Conservation (phyloP, 2,888 invertebrate genomes). For the Corbicula japonica region DNA sequence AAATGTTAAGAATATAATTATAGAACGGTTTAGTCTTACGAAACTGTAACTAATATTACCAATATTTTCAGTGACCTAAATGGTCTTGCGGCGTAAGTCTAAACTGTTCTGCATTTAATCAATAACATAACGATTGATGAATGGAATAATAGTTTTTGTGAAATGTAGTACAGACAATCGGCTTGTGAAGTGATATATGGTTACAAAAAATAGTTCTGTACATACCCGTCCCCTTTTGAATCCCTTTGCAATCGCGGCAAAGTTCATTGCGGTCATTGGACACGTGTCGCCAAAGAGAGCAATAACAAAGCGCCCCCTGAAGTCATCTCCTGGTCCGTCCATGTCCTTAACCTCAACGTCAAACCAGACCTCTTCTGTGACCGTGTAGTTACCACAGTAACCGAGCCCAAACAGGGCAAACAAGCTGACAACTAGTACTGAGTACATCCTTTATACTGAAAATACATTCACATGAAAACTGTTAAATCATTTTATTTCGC, state of each 20-base stretch:
- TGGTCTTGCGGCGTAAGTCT: too few species aligned
- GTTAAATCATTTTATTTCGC: background rate
- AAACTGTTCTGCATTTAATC: too few species aligned
- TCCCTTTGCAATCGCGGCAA: conserved; percentile 83
- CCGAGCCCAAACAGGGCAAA: conserved; percentile 56
- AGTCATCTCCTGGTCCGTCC: conserved; percentile 83
- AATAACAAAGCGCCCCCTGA: conserved; percentile 80
- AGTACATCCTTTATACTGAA: conserved; percentile 43
- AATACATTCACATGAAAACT: background rate
- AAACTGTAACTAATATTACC: too few species aligned
- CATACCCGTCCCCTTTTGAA: conserved; percentile 82
- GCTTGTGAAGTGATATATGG: too few species aligned
- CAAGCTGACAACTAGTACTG: conserved; percentile 47
- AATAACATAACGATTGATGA: too few species aligned
- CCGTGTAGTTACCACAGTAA: conserved; percentile 76
- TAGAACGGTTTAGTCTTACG: too few species aligned
- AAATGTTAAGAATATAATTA: too few species aligned
- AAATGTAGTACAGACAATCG: too few species aligned
- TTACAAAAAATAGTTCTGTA: too few species aligned
- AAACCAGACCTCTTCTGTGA: conserved; percentile 84
- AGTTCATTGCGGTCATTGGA: conserved; percentile 86
- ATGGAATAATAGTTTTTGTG: too few species aligned
- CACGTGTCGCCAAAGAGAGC: conserved; percentile 85
- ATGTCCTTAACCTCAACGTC: conserved; percentile 83
- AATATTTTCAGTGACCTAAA: too few species aligned